phyloP scores from a whole-genome alignment of 2,113 vertebrate genomes.

The Gadus chalcogrammus region DNA sequence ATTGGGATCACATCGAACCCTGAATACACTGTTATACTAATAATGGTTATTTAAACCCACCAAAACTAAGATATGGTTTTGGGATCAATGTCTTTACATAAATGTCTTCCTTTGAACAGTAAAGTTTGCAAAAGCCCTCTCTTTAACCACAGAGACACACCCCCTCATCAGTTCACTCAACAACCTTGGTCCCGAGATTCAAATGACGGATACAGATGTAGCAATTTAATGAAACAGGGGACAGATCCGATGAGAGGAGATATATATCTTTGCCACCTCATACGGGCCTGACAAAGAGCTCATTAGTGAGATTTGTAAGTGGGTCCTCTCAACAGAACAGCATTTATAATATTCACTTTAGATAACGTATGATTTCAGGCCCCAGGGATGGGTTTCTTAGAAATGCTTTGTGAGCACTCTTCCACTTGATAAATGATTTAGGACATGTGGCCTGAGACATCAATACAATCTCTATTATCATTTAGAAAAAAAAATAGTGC shows the following conservation, averaged over 20 bases:
- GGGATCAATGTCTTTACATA: constrained; percentile 5
- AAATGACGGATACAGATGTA: constrained; percentile 20
- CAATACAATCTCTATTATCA: constrained; percentile 76
- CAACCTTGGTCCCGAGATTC: constrained; percentile 28
- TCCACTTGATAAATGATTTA: constrained; percentile 74
- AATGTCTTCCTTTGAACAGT: neutral
- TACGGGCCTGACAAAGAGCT: constrained; percentile 52
- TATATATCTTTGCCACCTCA: constrained; percentile 51
- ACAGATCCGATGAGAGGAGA: constrained; percentile 27
- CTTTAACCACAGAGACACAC: too few relatives aligned
- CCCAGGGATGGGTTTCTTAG: constrained; percentile 56
- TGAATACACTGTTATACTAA: neutral
- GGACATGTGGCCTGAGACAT: constrained; percentile 69
- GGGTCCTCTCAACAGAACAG: constrained; percentile 52
- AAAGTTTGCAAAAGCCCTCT: too few relatives aligned
- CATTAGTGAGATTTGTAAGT: constrained; percentile 68
- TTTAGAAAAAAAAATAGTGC: constrained; percentile 75
- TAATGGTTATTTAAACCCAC: too few relatives aligned
- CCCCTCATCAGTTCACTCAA: neutral
- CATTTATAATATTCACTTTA: constrained; percentile 70
- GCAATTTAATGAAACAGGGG: constrained; percentile 30
- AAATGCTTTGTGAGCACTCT: constrained; percentile 73
- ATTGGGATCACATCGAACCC: constrained; percentile 16
- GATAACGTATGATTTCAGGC: constrained; percentile 64
- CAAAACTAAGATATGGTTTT: neutral